Conservation (phyloP, 1,140 invertebrate genomes). For the Zaprionus capensis region DNA sequence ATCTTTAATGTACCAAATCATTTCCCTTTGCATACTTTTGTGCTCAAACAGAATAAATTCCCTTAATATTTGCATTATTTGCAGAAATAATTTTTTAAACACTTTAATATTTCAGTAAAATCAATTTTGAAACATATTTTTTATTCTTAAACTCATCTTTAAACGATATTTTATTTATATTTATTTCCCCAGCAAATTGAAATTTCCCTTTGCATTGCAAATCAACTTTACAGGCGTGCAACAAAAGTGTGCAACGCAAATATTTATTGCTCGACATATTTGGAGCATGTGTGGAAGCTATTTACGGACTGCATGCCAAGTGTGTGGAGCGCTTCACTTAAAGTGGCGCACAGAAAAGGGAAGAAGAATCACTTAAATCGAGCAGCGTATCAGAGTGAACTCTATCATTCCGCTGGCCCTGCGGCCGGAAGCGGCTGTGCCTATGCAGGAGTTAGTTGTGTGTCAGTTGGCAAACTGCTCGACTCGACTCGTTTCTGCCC, state of each 20-base stretch:
- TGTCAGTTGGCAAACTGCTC: slow-evolving; percentile 12
- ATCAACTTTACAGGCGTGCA: no score
- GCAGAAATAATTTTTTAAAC: no score
- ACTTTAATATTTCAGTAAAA: no score
- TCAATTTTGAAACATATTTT: no score
- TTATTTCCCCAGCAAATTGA: no score
- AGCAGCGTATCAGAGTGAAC: slow-evolving; percentile 30
- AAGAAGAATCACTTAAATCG: slow-evolving; percentile 28
- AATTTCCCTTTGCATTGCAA: no score
- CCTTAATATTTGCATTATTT: no score
- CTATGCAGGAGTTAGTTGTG: background rate
- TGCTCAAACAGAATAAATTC: no score
- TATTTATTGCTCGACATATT: background rate
- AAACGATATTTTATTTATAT: no score
- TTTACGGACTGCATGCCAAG: background rate
- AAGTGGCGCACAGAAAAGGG: background rate
- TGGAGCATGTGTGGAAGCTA: slow-evolving; percentile 1
- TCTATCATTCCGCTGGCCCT: slow-evolving; percentile 38
- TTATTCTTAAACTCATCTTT: no score
- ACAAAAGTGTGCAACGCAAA: background rate
- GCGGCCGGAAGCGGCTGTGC: slow-evolving; percentile 28
- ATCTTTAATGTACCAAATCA: no score
- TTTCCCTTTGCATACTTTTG: no score
- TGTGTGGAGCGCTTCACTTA: slow-evolving; percentile 1
- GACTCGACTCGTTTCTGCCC: slow-evolving; percentile 27